phyloP scores from a whole-genome alignment of 2,113 vertebrate genomes.

The Leiothrix lutea region DNA sequence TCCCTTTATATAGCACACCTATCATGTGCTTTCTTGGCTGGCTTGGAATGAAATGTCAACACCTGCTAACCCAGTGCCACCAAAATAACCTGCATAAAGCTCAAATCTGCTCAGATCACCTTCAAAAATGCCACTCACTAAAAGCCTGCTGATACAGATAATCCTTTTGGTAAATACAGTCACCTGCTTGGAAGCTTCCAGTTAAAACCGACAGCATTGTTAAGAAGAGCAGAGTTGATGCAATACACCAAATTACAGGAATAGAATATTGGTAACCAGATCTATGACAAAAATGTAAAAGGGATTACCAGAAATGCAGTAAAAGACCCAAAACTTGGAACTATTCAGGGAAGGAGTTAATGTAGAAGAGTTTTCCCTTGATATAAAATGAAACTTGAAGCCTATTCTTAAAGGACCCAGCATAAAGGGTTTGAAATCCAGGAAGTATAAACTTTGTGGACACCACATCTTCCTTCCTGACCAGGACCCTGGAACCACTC shows the following conservation, averaged over 20 bases:
- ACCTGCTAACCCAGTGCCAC: neutral
- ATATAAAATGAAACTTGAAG: slow-evolving; percentile 24
- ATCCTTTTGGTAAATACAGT: slow-evolving; percentile 45
- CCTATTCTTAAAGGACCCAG: neutral
- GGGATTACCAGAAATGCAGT: slow-evolving; percentile 23
- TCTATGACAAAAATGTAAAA: slow-evolving; percentile 23
- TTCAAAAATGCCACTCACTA: slow-evolving; percentile 4
- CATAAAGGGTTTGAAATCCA: slow-evolving; percentile 19
- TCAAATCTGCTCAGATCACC: neutral
- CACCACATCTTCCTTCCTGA: slow-evolving; percentile 8
- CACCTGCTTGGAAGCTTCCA: slow-evolving; percentile 33
- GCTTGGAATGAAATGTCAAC: neutral
- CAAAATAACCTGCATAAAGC: neutral
- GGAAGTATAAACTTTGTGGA: slow-evolving; percentile 8
- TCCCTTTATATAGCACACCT: neutral
- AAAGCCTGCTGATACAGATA: slow-evolving; percentile 32
- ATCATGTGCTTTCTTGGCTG: neutral
- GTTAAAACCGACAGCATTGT: neutral
- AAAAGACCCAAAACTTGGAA: slow-evolving; percentile 27
- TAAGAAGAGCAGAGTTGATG: neutral
- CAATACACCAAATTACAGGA: slow-evolving; percentile 1
- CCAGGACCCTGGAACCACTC: neutral
- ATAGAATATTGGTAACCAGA: slow-evolving; percentile 46
- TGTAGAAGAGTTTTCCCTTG: slow-evolving; percentile 16
- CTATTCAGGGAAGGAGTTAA: slow-evolving; percentile 8